Percentiles rank a stretch among this genome's conserved stretches.
Conservation (phyloP, 2,113 vertebrate genomes). For the Channa maculata region DNA sequence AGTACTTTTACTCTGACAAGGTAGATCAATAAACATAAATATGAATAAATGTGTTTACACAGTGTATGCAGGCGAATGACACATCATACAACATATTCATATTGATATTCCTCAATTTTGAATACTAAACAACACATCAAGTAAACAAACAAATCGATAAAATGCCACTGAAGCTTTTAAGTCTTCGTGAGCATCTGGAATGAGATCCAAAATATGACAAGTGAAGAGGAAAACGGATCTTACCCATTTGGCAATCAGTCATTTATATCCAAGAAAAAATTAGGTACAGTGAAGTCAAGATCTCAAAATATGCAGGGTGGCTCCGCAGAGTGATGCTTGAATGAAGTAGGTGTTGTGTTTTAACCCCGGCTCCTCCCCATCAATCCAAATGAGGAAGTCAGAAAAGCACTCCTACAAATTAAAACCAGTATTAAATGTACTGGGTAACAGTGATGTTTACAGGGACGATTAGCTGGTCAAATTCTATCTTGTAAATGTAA, state of each 20-base stretch:
- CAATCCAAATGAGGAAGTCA: neutral
- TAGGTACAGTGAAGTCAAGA: neutral
- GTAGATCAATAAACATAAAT: neutral
- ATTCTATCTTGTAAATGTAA: too few species aligned
- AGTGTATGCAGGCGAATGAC: neutral
- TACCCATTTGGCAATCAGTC: slow-evolving; percentile 76
- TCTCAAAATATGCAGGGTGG: neutral
- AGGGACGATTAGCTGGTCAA: too few species aligned
- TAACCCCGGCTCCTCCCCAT: slow-evolving; percentile 55
- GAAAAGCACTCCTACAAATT: slow-evolving; percentile 20
- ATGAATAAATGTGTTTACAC: too few species aligned
- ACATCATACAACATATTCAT: neutral
- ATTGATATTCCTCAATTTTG: neutral
- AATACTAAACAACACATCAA: too few species aligned
- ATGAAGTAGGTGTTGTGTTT: slow-evolving; percentile 28
- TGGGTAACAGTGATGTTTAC: too few species aligned
- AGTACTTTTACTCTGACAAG: neutral
- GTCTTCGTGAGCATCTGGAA: neutral
- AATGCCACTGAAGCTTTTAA: neutral
- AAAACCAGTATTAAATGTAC: slow-evolving; percentile 4
- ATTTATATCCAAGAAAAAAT: slow-evolving; percentile 59
- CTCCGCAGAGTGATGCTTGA: slow-evolving; percentile 3
- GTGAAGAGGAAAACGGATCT: slow-evolving; percentile 12
- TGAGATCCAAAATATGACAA: neutral
- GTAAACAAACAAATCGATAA: too few species aligned